phyloP scores from a whole-genome alignment of 2,797 vertebrate species.

The Melanotaenia parkinsoni region DNA sequence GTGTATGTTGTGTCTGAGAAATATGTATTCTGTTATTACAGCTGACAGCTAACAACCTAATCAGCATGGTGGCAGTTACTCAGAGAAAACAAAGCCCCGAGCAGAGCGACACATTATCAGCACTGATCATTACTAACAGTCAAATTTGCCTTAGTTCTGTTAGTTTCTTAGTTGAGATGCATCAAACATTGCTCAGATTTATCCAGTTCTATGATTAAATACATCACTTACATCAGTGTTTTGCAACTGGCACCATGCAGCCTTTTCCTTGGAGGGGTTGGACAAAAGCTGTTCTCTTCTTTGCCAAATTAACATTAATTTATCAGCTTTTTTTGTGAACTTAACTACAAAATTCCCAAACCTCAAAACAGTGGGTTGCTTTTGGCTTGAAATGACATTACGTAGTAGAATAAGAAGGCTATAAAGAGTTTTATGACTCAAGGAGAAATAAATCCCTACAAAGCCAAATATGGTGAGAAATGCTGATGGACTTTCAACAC shows the following conservation, averaged over 20 bases:
- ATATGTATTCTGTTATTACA: conserved; percentile 35
- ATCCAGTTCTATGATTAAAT: conserved; percentile 1
- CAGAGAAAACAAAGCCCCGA: conserved; percentile 37
- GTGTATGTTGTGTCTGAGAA: conserved; percentile 29
- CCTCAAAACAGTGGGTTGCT: not conserved
- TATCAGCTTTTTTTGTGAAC: not conserved
- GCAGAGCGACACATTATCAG: conserved; percentile 24
- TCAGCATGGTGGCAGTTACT: conserved; percentile 31
- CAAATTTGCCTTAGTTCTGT: conserved; percentile 15
- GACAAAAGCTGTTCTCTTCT: not conserved
- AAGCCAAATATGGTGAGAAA: not conserved
- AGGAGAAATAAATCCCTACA: not conserved
- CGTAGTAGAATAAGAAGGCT: conserved; percentile 1
- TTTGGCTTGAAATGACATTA: not conserved
- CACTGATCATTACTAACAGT: conserved; percentile 36
- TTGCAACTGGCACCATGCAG: too few relatives aligned
- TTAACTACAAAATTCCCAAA: not conserved
- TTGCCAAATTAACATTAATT: conserved; percentile 3
- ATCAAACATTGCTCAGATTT: conserved; percentile 18
- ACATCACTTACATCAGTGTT: not conserved
- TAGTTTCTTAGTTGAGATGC: conserved; percentile 22
- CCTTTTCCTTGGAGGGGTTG: not conserved
- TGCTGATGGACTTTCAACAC: conserved; percentile 1
- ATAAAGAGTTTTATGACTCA: not conserved
- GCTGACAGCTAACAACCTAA: conserved; percentile 18